Base-by-base conservation (phyloP, 92 coral and sea anemone genomes). In the Virgularia gustaviana region DNA sequence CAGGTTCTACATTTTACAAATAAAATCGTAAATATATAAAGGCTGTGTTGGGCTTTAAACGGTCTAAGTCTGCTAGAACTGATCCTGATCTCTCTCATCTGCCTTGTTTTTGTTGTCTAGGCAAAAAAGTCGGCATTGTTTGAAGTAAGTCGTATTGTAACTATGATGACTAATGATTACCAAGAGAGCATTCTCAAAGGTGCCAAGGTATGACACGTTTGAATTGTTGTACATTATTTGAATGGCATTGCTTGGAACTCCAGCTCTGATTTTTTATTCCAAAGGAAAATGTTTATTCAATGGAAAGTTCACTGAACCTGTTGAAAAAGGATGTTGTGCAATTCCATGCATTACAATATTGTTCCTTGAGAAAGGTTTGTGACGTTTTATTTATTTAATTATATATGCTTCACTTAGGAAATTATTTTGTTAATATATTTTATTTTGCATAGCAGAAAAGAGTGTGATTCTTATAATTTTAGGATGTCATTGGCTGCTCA, bases 251-350 rank as follows among this genome's bases (percentile, higher is more conserved):
- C 36, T 0, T 24, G 39, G 13, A 23, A 72, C 23, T 7, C 15
- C 27, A 32, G 22, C 27, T 9, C 15, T 9, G 20, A 19, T 19
- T 81, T 51, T 39, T 6, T 76, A 44, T 16, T 56, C 12, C 30
- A 1, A 56, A 90, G 97, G 97, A 90, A 72, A 87, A 88, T 54
- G 86, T 88, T n/a, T 90, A 90, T 61, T 83, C 95, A 43, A 89
- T 88, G 61, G 97, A 90, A 71, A 90, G 95, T 76, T 90, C 95
- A 22, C 78, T 66, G 36, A 83, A 90, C 79, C 54, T 90, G 75
- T 80, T 90, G 57, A 89, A 81, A 42, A 90, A 90, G 65, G 97
- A 90, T 79, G 85, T 90, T 54, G 97, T 90, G 57, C 97, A 90
- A 56, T 76, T 90, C 12, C 95, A 90, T 75, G 90, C 97, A 24